Evolutionary conservation across 2,113 vertebrate species (phyloP).

Genomic region (Paracanthobrama guichenoti): DNA sequence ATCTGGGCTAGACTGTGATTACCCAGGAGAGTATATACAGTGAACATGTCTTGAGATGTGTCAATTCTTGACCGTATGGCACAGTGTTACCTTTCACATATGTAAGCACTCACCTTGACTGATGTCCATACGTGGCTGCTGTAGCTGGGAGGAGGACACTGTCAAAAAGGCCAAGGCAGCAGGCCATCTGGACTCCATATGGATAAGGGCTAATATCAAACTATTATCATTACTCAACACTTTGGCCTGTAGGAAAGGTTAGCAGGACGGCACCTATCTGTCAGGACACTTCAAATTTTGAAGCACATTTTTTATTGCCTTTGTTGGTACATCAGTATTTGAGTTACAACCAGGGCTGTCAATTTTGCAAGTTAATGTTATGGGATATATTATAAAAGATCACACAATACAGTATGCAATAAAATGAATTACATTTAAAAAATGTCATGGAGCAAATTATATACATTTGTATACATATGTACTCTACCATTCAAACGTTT

Average conservation of each 20-base stretch:
- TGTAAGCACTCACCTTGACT: conserved; percentile 15
- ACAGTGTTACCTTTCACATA: background rate
- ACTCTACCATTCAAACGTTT: background rate
- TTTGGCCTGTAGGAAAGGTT: conserved; percentile 69
- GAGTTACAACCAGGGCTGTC: background rate
- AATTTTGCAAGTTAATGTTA: background rate
- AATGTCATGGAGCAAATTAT: background rate
- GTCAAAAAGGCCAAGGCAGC: conserved; percentile 69
- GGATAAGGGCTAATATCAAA: conserved; percentile 71
- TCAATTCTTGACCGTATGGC: background rate
- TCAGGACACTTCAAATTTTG: conserved; percentile 52
- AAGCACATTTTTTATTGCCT: background rate
- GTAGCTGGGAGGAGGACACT: conserved; percentile 65
- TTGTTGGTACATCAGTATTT: background rate
- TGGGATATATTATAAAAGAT: background rate
- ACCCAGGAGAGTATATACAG: background rate
- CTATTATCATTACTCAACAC: conserved; percentile 75
- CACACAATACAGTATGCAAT: background rate
- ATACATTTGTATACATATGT: background rate
- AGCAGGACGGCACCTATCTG: conserved; percentile 49
- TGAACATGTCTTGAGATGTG: background rate
- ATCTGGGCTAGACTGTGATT: background rate
- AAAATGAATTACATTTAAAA: background rate
- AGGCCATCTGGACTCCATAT: conserved; percentile 72
- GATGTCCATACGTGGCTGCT: conserved; percentile 11